Evolutionary conservation across 64 coral and sea anemone genomes (phyloP), one percentile per base, ranked within the genome.

Genomic region (Porites lutea): DNA sequence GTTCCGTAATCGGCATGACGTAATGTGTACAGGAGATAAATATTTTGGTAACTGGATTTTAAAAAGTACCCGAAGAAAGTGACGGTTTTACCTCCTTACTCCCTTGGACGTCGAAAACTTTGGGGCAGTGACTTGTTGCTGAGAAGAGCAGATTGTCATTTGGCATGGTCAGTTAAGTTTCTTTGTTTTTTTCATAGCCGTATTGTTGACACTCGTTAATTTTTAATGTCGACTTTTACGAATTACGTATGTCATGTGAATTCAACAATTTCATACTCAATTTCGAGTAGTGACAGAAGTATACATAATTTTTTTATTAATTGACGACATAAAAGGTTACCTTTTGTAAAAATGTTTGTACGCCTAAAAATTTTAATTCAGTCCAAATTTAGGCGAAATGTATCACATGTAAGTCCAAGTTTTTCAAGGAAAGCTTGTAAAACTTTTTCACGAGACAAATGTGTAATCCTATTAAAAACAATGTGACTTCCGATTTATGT

Each of bases 391-490:
- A 46, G 58, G 2, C 10, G 71, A 47, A 4, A 37, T 37, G 27
- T 37, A 37, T 37, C 4, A 76, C 14, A 72, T 72, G 22, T 12
- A 72, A 44, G 22, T 46, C 21, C 18, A 78, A 78, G 19, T 65
- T 65, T 3, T 16, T 9, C 7, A 65, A 22, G 23, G 19, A 70
- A 43, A 8, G 52, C 61, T 80, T 59, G 78, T 80, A 4, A 44
- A 44, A 60, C 8, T 4, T 60, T 54, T 60, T 12, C 27, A 80
- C 52, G 45, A 61, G 4, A 65, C 14, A 65, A 0, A 19, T 65
- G 43, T 68, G 52, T 52, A 68, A 60, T 20, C 22, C 69, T 65
- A 68, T 67, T 84, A 84, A 51, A 69, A 84, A 84, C 37, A 78
- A 49, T 46, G 9, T 76, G 8, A 21, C 63, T 84, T 84, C 48